Conservation (phyloP, 2,888 invertebrate species). For the Sepioteuthis lessoniana region DNA sequence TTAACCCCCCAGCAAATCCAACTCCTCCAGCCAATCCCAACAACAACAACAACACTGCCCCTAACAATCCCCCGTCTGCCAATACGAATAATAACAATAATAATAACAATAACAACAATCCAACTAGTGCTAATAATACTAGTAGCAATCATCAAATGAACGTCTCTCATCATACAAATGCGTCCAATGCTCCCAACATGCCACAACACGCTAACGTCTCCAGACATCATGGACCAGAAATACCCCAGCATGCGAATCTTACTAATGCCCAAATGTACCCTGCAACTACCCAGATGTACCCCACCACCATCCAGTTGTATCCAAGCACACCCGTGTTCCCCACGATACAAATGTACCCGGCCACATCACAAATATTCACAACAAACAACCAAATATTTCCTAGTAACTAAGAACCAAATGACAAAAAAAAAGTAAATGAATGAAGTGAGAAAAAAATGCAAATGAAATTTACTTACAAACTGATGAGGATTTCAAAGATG, state of each 20-base stretch:
- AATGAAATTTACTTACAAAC: neutral
- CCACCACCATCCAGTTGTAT: slow-evolving; percentile 38
- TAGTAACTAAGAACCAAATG: neutral
- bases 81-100: too few species aligned
- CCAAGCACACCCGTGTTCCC: slow-evolving; percentile 40
- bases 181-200: neutral
- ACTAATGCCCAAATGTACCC: slow-evolving; percentile 43
- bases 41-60: neutral
- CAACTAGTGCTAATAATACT: neutral
- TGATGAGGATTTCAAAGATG: neutral
- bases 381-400: slow-evolving; percentile 39
- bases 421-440: neutral
- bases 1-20: neutral
- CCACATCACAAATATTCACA: slow-evolving; percentile 37
- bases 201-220: slow-evolving; percentile 37
- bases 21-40: neutral
- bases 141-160: slow-evolving; percentile 36
- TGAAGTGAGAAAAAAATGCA: neutral
- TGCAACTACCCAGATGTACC: slow-evolving; percentile 37
- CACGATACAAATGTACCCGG: slow-evolving; percentile 42
- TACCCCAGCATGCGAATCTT: slow-evolving; percentile 10
- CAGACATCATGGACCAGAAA: neutral
- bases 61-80: neutral
- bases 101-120: neutral
- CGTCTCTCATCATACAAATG: neutral